Percentiles rank a stretch among this genome's conserved stretches.
phyloP scores from a whole-genome alignment of 1,140 invertebrate genomes.

The Mizuhopecten yessoensis region DNA sequence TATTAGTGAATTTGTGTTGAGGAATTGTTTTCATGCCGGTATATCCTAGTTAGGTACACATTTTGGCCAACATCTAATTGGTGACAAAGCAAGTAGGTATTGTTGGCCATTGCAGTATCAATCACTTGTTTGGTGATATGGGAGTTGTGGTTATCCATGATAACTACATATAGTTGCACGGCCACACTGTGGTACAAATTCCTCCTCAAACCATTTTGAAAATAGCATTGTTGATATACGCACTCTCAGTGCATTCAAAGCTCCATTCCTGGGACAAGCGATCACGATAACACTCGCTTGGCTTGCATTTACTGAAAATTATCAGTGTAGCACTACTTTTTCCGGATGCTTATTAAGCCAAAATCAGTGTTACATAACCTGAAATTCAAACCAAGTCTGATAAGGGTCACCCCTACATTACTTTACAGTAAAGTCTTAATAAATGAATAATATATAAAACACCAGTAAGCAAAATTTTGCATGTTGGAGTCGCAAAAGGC shows the following conservation, averaged over 20 bases:
- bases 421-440: too few relatives aligned
- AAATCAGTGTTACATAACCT: neutral
- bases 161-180: neutral
- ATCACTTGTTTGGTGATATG: slow-evolving; percentile 32
- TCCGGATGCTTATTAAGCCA: neutral
- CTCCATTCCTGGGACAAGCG: neutral
- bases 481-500: too few relatives aligned
- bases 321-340: slow-evolving; percentile 43
- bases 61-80: neutral
- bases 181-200: neutral
- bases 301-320: neutral
- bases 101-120: slow-evolving; percentile 3
- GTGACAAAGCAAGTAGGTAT: neutral
- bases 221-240: neutral
- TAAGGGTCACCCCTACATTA: too few relatives aligned
- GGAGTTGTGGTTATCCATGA: neutral
- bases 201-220: neutral
- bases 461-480: too few relatives aligned
- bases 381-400: slow-evolving; percentile 14
- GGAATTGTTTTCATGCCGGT: neutral
- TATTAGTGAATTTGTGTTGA: neutral
- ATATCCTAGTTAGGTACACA: neutral
- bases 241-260: neutral
- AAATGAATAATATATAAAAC: too few relatives aligned
- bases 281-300: neutral